Evolutionary conservation across 2,888 invertebrate genomes (phyloP).

Genomic region (Eupithecia insigniata): DNA sequence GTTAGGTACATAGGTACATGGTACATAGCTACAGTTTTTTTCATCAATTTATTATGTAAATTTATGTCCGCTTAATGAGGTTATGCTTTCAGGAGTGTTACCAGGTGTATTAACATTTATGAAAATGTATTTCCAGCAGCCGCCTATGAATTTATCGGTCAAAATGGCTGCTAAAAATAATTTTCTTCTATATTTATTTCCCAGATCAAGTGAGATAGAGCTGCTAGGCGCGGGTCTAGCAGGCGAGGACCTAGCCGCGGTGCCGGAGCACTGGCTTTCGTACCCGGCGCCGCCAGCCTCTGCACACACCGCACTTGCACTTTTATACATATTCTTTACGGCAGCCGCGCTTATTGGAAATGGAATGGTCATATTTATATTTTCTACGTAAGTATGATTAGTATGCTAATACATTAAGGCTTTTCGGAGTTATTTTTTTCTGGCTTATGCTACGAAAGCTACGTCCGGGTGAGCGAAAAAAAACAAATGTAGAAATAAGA

Average conservation of each 20-base stretch:
- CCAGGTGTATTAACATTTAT: not conserved
- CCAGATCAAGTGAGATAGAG: slow-evolving; percentile 60
- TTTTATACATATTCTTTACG: slow-evolving; percentile 90
- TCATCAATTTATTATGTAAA: not conserved
- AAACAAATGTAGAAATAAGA: no score
- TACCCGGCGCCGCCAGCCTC: slow-evolving; percentile 92
- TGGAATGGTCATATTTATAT: slow-evolving; percentile 93
- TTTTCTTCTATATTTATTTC: not conserved
- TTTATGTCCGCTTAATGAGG: not conserved
- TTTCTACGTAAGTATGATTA: slow-evolving; percentile 86
- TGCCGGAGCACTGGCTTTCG: slow-evolving; percentile 92
- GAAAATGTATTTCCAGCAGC: not conserved
- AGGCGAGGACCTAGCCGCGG: slow-evolving; percentile 88
- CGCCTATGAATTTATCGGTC: not conserved
- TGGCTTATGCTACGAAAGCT: not conserved
- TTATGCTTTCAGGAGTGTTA: not conserved
- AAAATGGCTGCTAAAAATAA: not conserved
- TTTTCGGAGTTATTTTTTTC: not conserved
- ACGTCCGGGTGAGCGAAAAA: not conserved
- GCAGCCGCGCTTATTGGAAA: slow-evolving; percentile 90
- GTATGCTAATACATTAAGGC: not conserved
- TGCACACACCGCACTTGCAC: slow-evolving; percentile 90
- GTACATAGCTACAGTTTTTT: not conserved
- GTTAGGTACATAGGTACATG: not conserved
- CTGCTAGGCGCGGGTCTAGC: slow-evolving; percentile 91